phyloP scores from a whole-genome alignment of 2,797 vertebrate species.

The Phoxinus dragarum region DNA sequence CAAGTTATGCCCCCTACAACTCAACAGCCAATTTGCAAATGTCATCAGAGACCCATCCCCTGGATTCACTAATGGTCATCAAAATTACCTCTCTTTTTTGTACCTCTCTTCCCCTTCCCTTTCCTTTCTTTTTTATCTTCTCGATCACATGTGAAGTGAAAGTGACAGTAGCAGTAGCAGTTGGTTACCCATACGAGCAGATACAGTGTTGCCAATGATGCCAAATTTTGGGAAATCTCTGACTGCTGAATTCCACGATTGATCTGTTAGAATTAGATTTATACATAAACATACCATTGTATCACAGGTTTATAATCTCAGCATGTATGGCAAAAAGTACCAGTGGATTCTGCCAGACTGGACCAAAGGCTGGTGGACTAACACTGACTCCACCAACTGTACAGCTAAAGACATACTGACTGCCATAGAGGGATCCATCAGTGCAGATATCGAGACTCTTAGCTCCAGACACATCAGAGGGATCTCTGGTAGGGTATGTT shows the following conservation, averaged over 20 bases:
- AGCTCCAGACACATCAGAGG: slow-evolving; percentile 78
- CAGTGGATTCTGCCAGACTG: slow-evolving; percentile 89
- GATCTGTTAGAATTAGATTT: background rate
- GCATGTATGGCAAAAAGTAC: slow-evolving; percentile 87
- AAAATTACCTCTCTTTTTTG: too few relatives aligned
- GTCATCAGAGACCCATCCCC: too few relatives aligned
- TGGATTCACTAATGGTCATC: too few relatives aligned
- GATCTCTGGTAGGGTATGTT: slow-evolving; percentile 88
- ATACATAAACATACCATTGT: background rate
- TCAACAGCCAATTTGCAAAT: too few relatives aligned
- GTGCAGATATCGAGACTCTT: slow-evolving; percentile 81
- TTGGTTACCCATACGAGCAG: background rate
- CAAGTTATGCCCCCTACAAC: too few relatives aligned
- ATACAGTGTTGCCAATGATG: background rate
- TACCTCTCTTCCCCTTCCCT: too few relatives aligned
- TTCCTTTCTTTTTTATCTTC: too few relatives aligned
- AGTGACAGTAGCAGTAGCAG: background rate
- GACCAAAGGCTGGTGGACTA: slow-evolving; percentile 82
- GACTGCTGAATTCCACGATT: background rate
- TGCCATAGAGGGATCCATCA: slow-evolving; percentile 88
- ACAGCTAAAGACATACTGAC: slow-evolving; percentile 76
- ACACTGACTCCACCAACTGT: slow-evolving; percentile 77
- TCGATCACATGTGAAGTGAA: too few relatives aligned
- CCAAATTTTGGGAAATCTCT: background rate
- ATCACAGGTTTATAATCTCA: slow-evolving; percentile 84